phyloP scores from a whole-genome alignment of 2,888 invertebrate genomes.

The Drosophila borealis region DNA sequence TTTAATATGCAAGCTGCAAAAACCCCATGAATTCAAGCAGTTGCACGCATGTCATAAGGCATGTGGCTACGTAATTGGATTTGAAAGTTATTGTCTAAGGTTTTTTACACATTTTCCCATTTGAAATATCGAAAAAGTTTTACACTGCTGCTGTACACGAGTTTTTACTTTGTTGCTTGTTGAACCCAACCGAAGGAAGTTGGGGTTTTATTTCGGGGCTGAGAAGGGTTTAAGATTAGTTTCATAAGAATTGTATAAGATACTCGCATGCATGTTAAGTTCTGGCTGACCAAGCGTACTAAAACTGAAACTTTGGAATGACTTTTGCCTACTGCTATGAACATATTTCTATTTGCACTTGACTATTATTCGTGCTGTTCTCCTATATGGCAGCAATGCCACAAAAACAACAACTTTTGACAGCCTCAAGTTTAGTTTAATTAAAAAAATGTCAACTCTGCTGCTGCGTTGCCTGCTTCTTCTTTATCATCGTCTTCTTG shows the following conservation, averaged over 20 bases:
- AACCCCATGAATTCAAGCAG: conserved; percentile 33
- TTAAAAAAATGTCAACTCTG: conserved; percentile 60
- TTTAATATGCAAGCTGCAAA: conserved; percentile 75
- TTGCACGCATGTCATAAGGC: conserved; percentile 36
- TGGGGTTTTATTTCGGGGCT: neutral
- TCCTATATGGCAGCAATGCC: neutral
- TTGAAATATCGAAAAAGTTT: conserved; percentile 77
- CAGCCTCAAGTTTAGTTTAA: conserved; percentile 69
- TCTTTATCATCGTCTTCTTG: neutral
- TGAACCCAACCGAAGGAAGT: neutral
- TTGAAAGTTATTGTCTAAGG: conserved; percentile 72
- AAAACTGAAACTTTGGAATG: conserved; percentile 69
- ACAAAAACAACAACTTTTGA: conserved; percentile 56
- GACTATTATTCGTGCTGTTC: conserved; percentile 33
- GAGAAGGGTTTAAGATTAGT: conserved; percentile 16
- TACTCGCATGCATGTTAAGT: conserved; percentile 57
- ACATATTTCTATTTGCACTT: conserved; percentile 63
- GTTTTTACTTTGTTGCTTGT: conserved; percentile 47
- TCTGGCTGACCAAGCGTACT: conserved; percentile 71
- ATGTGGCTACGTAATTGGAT: conserved; percentile 63
- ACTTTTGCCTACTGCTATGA: conserved; percentile 72
- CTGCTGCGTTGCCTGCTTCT: neutral
- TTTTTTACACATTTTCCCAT: conserved; percentile 41
- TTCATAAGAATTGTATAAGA: conserved; percentile 40
- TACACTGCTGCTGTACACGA: conserved; percentile 38